phyloP scores from a whole-genome alignment of 1,140 invertebrate species.

The Myzus persicae region DNA sequence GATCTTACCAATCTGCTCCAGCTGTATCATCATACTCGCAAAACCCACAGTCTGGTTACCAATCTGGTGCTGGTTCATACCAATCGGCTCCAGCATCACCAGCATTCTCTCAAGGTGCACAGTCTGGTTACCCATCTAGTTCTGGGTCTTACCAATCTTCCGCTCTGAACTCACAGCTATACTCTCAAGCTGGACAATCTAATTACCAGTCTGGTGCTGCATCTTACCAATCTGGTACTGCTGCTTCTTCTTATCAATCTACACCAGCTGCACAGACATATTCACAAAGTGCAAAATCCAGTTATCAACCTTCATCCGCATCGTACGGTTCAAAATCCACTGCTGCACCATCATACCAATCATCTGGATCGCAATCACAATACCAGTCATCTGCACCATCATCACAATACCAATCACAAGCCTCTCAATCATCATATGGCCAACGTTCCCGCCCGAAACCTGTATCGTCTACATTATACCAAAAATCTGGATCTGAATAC shows the following conservation, averaged over 20 bases:
- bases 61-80: background rate
- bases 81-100: background rate
- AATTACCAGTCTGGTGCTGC: background rate
- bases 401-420: slow-evolving; percentile 36
- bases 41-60: background rate
- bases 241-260: slow-evolving; percentile 25
- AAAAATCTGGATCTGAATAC: slow-evolving; percentile 25
- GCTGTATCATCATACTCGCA: background rate
- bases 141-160: background rate
- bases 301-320: slow-evolving; percentile 28
- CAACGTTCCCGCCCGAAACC: slow-evolving; percentile 1
- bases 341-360: slow-evolving; percentile 15
- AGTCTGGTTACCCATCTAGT: background rate
- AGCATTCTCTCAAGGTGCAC: background rate
- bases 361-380: background rate
- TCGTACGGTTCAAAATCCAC: slow-evolving; percentile 35
- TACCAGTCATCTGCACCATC: background rate
- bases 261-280: slow-evolving; percentile 28
- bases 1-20: background rate
- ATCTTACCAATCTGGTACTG: background rate
- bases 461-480: background rate
- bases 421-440: background rate
- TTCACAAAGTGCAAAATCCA: background rate
- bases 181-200: slow-evolving; percentile 20
- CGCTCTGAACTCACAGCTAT: background rate